Evolutionary conservation across 2,113 vertebrate species (phyloP), one percentile per base, ranked within the genome.

Genomic region (Bothrops jararaca): DNA sequence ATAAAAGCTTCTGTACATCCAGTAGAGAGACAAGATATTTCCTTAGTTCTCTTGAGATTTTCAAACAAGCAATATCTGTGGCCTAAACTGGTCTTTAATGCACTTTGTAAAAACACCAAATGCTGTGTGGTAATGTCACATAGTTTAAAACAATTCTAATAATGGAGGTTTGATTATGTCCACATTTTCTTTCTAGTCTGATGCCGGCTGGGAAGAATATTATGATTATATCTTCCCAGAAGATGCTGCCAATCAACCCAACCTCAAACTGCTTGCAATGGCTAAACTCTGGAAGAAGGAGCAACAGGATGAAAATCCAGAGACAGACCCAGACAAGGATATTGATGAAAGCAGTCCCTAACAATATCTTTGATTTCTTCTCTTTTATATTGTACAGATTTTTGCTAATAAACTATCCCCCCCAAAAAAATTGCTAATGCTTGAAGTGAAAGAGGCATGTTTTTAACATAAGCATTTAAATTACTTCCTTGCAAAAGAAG

Each of bases 211-310:
- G 99, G 99, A 99, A 95, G 99, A 99, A 91, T 99, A 99, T 95
- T 99, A 99, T 23, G 99, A 99, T 95, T 99, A 99, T 95, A 99
- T 99, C 97, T 99, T 99, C 97, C 99, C 99, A 0, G 99, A 99
- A 94, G 99, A 99, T 89, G 98, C 99, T 26, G 99, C 99, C 94
- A 99, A 99, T 97, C 99, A 99, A 92, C 99, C 99, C 91, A 99
- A 99, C 96, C 99, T 99, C 97, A 99, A 99, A 93, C 98, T 99
- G 64, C 97, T 99, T 90, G 99, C 99, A 57, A 99, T 99, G 99
- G 99, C 99, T 91, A 99, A 99, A 95, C 98, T 99, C 95, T 99
- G 99, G 99, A 99, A 99, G 97, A 99, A 98, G 94, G 98, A 99
- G 96, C 96, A 98, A 34, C 95, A 97, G 24, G 98, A 98, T 89